These are phyloP conservation scores for Oostethus manadensis DNA, from an alignment of 2,113 vertebrate genomes.

Conservation along the genomic window DNA sequence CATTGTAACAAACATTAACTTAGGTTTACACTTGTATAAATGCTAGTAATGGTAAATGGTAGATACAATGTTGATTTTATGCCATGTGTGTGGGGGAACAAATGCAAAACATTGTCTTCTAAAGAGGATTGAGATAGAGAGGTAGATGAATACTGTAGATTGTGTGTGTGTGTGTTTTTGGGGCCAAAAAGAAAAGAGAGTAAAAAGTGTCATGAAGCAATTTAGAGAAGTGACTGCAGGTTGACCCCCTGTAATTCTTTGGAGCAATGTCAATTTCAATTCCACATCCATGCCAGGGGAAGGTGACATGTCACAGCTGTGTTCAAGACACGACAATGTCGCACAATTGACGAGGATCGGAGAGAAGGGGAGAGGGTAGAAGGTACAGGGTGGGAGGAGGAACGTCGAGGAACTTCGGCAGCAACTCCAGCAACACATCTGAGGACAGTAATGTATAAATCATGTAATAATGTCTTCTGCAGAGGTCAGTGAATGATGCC, in stretches of 20 bases:
- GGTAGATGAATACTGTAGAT: not conserved
- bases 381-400: not conserved
- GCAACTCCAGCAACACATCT: not conserved
- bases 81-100: no score
- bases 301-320: slow-evolving; percentile 28
- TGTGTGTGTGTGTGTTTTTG: slow-evolving; percentile 1
- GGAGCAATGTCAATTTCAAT: slow-evolving; percentile 50
- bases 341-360: not conserved
- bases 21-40: no score
- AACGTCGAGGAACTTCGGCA: not conserved
- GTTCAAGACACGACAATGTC: slow-evolving; percentile 8
- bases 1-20: no score
- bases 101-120: no score
- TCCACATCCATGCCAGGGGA: slow-evolving; percentile 30
- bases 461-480: slow-evolving; percentile 5
- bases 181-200: slow-evolving; percentile 9
- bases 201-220: slow-evolving; percentile 32
- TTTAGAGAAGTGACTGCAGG: slow-evolving; percentile 37
- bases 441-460: no score
- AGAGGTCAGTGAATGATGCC: slow-evolving; percentile 6
- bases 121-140: not conserved
- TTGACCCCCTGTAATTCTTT: slow-evolving; percentile 49
- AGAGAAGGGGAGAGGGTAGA: not conserved
- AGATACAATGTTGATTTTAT: no score
- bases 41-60: no score